Evolutionary conservation across 2,797 vertebrate genomes (phyloP), one percentile per base, ranked within the genome.

Genomic region (Takifugu ocellatus): DNA sequence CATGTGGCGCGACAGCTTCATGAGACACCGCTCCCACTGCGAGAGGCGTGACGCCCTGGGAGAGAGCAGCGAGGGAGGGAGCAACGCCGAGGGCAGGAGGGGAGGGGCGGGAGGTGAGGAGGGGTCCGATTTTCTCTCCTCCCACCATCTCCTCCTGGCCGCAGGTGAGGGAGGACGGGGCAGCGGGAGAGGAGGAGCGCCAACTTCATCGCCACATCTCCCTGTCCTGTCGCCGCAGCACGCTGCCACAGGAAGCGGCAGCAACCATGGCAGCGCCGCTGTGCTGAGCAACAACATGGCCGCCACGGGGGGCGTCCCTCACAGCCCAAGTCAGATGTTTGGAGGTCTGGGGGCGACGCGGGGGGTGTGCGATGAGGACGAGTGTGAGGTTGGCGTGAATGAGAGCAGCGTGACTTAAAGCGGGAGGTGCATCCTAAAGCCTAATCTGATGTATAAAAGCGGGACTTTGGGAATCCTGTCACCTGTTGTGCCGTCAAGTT

Each of bases 1-100:
- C 89, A 98, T 98, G 96, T 98, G 96, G 96, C 84, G 96, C 0
- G 96, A 97, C 90, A 96, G 95, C 84, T 98, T 95, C 90, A 93
- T 96, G 91, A 83, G 95, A 15, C 96, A 98, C 79, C 92, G 93
- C 9, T 92, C 92, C 0, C 94, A 96, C 81, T 97, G 95, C 26
- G 94, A 96, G 73, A 85, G 94, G n/a, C 81, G 51, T n/a, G 49
- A 63, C 57, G 81, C 47, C 48, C 51, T 25, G 46, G 75, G 48
- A 3, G 81, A 78, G 44, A 21, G 58, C 17, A 52, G 63, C 1
- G 83, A 70, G 0, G 69, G 73, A 0, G 74, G 71, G 45, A 46
- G 59, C 1, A 0, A 60, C 6, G 24, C 57, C 0, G 86, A 79
- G 3, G 79, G 59, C 14, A 73, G 73, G 31, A 60, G 74, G 6